Evolutionary conservation across 1,140 invertebrate species (phyloP), one percentile per base, ranked within the genome.

Genomic region (Drosophila pseudoananassae): DNA sequence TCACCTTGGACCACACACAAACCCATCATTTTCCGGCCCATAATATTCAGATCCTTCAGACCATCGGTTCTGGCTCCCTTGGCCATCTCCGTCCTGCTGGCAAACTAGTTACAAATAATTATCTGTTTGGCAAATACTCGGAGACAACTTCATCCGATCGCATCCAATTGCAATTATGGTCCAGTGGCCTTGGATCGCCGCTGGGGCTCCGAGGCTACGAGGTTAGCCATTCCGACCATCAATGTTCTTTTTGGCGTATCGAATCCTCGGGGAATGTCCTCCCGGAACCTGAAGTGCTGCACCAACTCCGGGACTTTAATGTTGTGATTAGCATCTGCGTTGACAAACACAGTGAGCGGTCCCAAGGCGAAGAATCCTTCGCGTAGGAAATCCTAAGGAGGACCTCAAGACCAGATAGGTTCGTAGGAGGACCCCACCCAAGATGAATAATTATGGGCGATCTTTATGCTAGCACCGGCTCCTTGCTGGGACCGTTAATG

Each of bases 251-350:
- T 31, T 33, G 53, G 61, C 76, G 53, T 53, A 68, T 38, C 76
- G 68, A 72, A 81, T 80, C n/a, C 49, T 6, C 29, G 14, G 17
- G 25, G 31, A 23, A 40, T 63, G 4, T 31, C 40, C 8, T 40
- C 52, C 56, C 51, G 25, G 46, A 47, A 51, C 69, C 75, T 88
- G 78, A 88, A 88, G 83, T 88, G 76, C n/a, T 43, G 40, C 40
- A 43, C n/a, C 15, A 20, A 46, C 9, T 17, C 17, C 43, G 43
- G 43, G 31, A 64, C 61, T 76, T 89, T 91, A 91, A 91, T 91
- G 90, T 87, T 83, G 90, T 91, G 90, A 91, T 91, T 91, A 91
- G 90, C 90, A 91, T 91, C 90, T 91, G 90, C 90, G 90, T 91
- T 91, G 90, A 91, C 90, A 91, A 91, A 91, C 78, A 47, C 90